Evolutionary conservation across 1,140 invertebrate genomes (phyloP).

Genomic region (Melitaea cinxia): DNA sequence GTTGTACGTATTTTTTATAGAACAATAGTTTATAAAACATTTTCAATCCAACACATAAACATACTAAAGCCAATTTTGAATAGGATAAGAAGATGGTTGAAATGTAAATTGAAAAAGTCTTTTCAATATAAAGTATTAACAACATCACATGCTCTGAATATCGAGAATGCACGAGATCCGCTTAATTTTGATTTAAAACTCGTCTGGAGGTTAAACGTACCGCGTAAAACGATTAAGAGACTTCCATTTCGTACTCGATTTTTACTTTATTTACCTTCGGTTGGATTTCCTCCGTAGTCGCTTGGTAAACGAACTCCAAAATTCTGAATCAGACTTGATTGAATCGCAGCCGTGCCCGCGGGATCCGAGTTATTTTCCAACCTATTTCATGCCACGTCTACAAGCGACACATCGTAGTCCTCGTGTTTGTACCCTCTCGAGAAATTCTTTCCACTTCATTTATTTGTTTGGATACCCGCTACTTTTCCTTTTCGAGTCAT

Average conservation of each 20-base stretch:
- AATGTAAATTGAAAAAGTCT: not conserved
- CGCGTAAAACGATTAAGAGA: constrained; percentile 55
- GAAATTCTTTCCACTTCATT: constrained; percentile 74
- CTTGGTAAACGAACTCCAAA: constrained; percentile 75
- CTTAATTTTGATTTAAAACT: constrained; percentile 51
- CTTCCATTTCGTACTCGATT: constrained; percentile 47
- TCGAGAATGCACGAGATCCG: constrained; percentile 22
- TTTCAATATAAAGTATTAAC: constrained; percentile 11
- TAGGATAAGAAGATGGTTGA: too few relatives aligned
- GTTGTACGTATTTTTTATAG: too few relatives aligned
- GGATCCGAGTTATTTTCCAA: constrained; percentile 75
- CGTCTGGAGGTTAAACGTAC: constrained; percentile 49
- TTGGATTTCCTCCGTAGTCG: constrained; percentile 52
- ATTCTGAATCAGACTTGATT: constrained; percentile 78
- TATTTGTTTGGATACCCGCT: constrained; percentile 50
- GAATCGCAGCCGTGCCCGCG: constrained; percentile 69
- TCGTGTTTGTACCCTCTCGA: constrained; percentile 61
- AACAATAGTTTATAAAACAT: too few relatives aligned
- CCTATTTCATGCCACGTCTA: constrained; percentile 69
- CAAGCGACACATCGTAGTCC: constrained; percentile 56
- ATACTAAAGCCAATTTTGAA: too few relatives aligned
- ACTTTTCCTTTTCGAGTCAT: constrained; percentile 36
- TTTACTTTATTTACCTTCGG: constrained; percentile 54
- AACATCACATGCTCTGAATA: constrained; percentile 24
- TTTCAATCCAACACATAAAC: not conserved